Conservation (phyloP, 2,113 vertebrate species). For the Pomatorhinus ruficollis region DNA sequence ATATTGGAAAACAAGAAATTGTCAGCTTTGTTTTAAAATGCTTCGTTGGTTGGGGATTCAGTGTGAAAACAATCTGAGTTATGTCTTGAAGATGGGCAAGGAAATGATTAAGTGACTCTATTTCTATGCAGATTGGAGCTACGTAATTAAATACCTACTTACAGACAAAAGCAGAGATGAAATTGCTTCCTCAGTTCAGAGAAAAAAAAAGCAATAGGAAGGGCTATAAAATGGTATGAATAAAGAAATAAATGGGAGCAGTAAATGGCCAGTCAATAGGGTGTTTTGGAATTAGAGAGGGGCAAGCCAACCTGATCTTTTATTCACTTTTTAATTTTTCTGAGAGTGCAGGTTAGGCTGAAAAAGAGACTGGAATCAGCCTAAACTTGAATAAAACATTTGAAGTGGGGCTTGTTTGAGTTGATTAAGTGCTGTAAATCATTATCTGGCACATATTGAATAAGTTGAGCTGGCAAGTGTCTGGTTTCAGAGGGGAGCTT, state of each 20-base stretch:
- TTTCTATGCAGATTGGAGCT: slow-evolving; percentile 47
- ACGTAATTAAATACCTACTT: slow-evolving; percentile 5
- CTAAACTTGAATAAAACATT: not conserved
- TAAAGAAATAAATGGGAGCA: slow-evolving; percentile 35
- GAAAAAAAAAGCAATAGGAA: not conserved
- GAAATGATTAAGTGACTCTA: slow-evolving; percentile 31
- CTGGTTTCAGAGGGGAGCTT: not conserved
- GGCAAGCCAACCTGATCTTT: not conserved
- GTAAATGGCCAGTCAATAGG: not conserved
- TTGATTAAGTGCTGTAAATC: not conserved
- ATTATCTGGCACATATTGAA: not conserved
- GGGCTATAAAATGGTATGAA: not conserved
- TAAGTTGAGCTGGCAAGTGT: not conserved
- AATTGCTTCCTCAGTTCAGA: slow-evolving; percentile 30
- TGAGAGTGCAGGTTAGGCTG: not conserved
- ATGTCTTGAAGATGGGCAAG: not conserved
- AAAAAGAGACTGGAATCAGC: not conserved
- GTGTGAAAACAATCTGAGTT: not conserved
- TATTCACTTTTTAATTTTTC: not conserved
- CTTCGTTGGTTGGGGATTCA: not conserved
- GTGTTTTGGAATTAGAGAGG: not conserved
- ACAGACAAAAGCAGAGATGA: slow-evolving; percentile 26
- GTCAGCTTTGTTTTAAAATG: not conserved
- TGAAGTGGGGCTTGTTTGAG: not conserved
- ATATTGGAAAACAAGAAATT: not conserved